phyloP scores from a whole-genome alignment of 2,113 vertebrate species.

The Naja naja region DNA sequence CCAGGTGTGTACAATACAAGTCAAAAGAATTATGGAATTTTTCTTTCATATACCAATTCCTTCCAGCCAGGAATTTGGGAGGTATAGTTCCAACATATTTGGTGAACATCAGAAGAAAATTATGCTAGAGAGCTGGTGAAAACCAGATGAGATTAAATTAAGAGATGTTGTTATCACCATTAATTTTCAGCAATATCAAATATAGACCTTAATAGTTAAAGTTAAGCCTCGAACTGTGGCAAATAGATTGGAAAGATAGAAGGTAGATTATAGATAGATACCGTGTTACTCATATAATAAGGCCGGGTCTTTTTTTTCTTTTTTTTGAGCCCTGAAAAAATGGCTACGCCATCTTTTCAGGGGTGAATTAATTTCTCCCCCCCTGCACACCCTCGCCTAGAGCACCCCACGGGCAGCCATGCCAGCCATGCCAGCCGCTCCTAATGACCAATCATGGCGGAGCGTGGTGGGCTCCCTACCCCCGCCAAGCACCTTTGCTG shows the following conservation, averaged over 20 bases:
- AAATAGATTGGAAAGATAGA: neutral
- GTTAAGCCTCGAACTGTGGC: neutral
- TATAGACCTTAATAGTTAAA: neutral
- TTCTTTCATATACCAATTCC: neutral
- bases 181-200: neutral
- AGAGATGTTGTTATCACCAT: neutral
- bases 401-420: too few species aligned
- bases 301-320: too few species aligned
- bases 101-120: neutral
- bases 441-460: too few species aligned
- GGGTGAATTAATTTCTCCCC: too few species aligned
- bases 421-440: too few species aligned
- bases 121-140: neutral
- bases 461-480: too few species aligned
- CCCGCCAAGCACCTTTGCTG: too few species aligned
- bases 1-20: neutral
- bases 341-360: too few species aligned
- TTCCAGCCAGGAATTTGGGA: neutral
- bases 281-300: too few species aligned
- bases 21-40: neutral
- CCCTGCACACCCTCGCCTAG: too few species aligned
- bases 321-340: too few species aligned
- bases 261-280: too few species aligned
- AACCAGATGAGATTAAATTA: neutral
- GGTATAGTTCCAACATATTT: neutral